Base-by-base conservation (phyloP, 2,113 vertebrate genomes). In the Natator depressus region DNA sequence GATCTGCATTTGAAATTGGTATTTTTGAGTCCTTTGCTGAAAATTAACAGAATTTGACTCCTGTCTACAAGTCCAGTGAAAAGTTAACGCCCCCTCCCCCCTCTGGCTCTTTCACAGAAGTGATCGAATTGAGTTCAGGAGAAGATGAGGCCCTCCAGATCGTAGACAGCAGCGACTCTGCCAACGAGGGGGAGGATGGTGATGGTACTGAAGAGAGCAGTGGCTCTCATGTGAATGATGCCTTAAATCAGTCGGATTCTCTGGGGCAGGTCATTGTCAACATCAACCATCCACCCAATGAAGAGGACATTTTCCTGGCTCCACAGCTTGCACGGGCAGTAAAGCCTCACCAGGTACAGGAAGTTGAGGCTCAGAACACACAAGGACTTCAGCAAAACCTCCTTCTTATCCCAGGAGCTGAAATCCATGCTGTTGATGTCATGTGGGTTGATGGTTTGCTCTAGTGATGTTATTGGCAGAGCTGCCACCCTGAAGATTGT, bases 61-160 rank as follows among this genome's bases (percentile, higher is more conserved):
- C 29, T 79, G 54, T 86, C 8, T 81, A 17, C 27, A 38, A 22
- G 49, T 84, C 59, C 0, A 3, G 38, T 59, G 0, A 65, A 27
- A 49, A 79, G 13, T 78, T 94, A 54, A 92, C 9, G 9, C 85
- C 82, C 9, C 72, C 84, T 51, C 86, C 47, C 88, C 11, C 27
- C 86, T 96, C 78, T 94, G 90, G 6, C 80, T 93, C 10, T 90
- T 87, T 97, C 88, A 50, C 95, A 99, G 99, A 99, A 98, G 98
- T 99, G 95, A 99, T 99, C 85, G 99, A 99, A 96, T 98, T 99
- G 93, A 99, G 99, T 94, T 99, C 99, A 6, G 99, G 99, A 89
- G 99, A 99, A 38, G 99, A 99, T 81, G 99, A 99, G 38, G 94
- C 98, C 46, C 97, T 99, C 92, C 99, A 99, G 90, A 99, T 99